phyloP scores from a whole-genome alignment of 2,113 vertebrate species.

The Thryonomys swinderianus region DNA sequence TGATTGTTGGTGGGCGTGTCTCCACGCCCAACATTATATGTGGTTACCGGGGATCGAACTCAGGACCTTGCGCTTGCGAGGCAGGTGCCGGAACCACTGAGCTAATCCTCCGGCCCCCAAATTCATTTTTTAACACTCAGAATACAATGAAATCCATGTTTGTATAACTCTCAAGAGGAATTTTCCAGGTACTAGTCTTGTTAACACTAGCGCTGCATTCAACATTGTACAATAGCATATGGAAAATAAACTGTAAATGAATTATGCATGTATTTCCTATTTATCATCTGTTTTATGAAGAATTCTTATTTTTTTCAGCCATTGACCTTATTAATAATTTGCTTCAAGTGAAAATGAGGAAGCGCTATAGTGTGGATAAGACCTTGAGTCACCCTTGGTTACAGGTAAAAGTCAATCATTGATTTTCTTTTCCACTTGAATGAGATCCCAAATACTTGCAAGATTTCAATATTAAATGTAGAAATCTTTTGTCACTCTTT shows the following conservation, averaged over 20 bases:
- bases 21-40: no score
- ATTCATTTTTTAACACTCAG: background rate
- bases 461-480: background rate
- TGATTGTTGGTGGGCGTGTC: no score
- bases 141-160: background rate
- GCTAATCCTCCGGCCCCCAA: no score
- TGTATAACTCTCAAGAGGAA: slow-evolving; percentile 33
- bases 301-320: slow-evolving; percentile 88
- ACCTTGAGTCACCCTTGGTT: slow-evolving; percentile 98
- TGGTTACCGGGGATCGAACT: no score
- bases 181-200: background rate
- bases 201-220: background rate
- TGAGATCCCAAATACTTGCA: slow-evolving; percentile 1
- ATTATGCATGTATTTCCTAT: background rate
- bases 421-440: background rate
- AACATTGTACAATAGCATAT: background rate
- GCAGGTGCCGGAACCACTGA: no score
- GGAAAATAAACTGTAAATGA: slow-evolving; percentile 10
- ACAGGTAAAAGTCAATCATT: slow-evolving; percentile 89
- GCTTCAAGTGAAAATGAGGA: slow-evolving; percentile 99
- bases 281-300: slow-evolving; percentile 61
- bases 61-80: no score
- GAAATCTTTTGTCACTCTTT: slow-evolving; percentile 40
- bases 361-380: slow-evolving; percentile 98
- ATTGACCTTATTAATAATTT: slow-evolving; percentile 99